phyloP scores from a whole-genome alignment of 2,888 invertebrate species.

The Sinohyriopsis cumingii region DNA sequence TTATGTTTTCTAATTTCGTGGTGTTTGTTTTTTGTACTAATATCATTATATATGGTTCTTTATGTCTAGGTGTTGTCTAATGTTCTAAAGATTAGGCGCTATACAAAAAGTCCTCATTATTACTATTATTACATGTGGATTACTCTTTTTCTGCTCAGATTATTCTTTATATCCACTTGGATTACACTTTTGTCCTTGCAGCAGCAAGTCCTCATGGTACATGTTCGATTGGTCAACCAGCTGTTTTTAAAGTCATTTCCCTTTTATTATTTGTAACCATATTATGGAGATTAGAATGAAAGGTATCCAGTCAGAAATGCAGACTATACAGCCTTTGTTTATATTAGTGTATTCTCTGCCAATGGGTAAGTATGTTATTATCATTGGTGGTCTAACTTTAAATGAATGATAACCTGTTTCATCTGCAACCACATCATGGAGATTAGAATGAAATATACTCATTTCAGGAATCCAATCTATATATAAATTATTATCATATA shows the following conservation, averaged over 20 bases:
- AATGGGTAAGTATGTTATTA: neutral
- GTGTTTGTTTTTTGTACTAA: no score
- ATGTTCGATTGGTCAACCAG: slow-evolving; percentile 8
- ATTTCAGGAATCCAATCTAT: slow-evolving; percentile 9
- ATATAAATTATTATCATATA: slow-evolving; percentile 11
- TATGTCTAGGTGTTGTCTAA: no score
- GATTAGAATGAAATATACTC: neutral
- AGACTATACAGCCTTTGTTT: slow-evolving; percentile 13
- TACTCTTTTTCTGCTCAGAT: no score
- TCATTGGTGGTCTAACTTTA: slow-evolving; percentile 8
- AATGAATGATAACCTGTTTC: slow-evolving; percentile 13
- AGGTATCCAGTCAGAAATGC: slow-evolving; percentile 3
- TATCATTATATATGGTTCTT: no score
- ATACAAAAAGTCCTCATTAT: no score
- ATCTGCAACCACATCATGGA: slow-evolving; percentile 7
- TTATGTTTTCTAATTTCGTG: no score
- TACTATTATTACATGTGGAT: no score
- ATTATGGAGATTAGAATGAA: neutral
- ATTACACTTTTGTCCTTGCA: no score
- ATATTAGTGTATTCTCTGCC: slow-evolving; percentile 13
- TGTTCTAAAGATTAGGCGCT: no score
- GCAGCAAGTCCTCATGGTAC: slow-evolving; percentile 2
- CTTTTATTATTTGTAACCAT: slow-evolving; percentile 6
- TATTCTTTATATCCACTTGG: no score
- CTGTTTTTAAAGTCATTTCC: slow-evolving; percentile 7